A percentile compares a stretch with the other conserved stretches of the same genome.
Conservation (phyloP, 2,888 invertebrate species). For the Acanthosepion lycidas region DNA sequence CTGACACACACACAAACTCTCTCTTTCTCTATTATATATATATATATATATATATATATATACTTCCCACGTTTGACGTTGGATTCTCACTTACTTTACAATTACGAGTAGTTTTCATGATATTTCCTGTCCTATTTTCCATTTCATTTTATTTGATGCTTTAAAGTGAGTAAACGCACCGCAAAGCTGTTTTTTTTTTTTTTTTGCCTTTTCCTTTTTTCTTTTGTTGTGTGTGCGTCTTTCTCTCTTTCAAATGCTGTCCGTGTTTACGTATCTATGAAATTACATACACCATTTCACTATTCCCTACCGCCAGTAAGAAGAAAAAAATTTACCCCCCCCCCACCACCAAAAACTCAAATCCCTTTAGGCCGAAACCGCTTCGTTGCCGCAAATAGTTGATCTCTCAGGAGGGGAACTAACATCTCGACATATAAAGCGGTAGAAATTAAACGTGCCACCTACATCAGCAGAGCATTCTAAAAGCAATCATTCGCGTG, state of each 20-base stretch:
- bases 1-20: too few relatives aligned
- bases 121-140: not conserved
- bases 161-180: too few relatives aligned
- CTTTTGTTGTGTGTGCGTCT: not conserved
- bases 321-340: too few relatives aligned
- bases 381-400: not conserved
- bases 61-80: too few relatives aligned
- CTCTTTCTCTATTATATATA: too few relatives aligned
- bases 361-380: not conserved
- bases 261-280: too few relatives aligned
- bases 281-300: too few relatives aligned
- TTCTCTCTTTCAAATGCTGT: not conserved
- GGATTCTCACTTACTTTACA: too few relatives aligned
- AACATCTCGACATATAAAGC: not conserved
- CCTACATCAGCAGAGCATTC: not conserved
- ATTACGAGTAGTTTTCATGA: not conserved
- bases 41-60: too few relatives aligned
- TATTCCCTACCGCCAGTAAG: too few relatives aligned
- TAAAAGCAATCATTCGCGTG: not conserved
- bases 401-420: not conserved
- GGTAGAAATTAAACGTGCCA: not conserved
- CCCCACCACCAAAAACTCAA: not conserved
- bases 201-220: not conserved
- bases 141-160: too few relatives aligned
- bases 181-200: too few relatives aligned